phyloP scores from a whole-genome alignment of 1,140 invertebrate genomes.

The Euura saliciscinereae region DNA sequence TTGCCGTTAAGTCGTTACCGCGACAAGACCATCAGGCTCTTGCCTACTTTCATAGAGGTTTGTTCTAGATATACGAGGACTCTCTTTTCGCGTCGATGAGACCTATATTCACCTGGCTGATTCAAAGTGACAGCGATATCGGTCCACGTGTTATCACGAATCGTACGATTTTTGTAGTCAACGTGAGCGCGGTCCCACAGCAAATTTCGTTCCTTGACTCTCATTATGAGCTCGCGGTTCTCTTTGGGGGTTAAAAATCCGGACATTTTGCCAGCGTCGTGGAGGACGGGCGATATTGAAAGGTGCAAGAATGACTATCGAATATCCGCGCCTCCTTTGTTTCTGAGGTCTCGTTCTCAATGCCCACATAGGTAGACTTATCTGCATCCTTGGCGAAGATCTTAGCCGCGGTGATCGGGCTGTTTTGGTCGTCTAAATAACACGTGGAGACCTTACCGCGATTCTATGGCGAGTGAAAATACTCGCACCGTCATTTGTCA shows the following conservation, averaged over 20 bases:
- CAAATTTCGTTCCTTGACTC: not conserved
- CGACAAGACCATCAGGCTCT: no score
- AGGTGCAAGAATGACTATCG: not conserved
- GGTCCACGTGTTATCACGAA: not conserved
- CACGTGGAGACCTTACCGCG: no score
- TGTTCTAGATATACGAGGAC: no score
- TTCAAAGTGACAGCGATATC: not conserved
- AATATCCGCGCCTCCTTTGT: not conserved
- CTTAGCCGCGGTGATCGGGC: no score
- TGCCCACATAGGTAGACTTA: no score
- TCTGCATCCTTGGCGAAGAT: no score
- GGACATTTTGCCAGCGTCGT: not conserved
- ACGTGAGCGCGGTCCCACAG: not conserved
- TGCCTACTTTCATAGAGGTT: no score
- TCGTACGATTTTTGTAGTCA: not conserved
- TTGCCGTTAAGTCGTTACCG: no score
- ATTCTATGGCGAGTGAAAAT: not conserved
- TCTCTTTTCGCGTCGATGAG: no score
- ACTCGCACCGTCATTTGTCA: slow-evolving; percentile 3
- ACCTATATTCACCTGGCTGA: not conserved
- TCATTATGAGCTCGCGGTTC: not conserved
- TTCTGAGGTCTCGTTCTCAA: not conserved
- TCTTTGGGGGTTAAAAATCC: slow-evolving; percentile 1
- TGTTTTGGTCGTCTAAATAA: no score
- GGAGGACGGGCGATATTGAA: not conserved